Base-by-base conservation (phyloP, 2,113 vertebrate species). In the Danionella cerebrum region DNA sequence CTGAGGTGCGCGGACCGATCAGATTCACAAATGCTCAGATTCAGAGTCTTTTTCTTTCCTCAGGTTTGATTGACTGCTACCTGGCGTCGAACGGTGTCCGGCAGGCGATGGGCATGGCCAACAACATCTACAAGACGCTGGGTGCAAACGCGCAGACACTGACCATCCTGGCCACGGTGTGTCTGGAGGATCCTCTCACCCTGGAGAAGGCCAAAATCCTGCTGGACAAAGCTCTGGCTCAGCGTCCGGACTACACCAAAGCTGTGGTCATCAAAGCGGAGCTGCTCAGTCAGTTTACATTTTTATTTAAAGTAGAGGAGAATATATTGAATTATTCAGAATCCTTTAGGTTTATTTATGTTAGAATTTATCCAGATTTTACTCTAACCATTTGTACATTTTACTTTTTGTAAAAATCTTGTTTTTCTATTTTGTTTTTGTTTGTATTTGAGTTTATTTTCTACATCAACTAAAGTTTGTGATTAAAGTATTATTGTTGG, bases 191-290 rank as follows among this genome's bases (percentile, higher is more conserved):
- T 72, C 95, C 96, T 0, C 92, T 98, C 70, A 96, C 94, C 0
- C 95, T 98, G 70, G 95, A 98, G 76, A 99, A 98, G 67, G 96
- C 96, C 45, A 98, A 97, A 70, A 93, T 91, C 0, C 83, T 99
- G 66, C 71, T 99, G 84, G 96, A 99, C 78, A 98, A 95, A 85
- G 96, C 96, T 0, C 85, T 99, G 18, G 91, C 90, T 0, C 96
- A 98, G 81, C 92, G 94, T 60, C 96, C 96, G 0, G 94, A 98
- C 80, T 98, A 97, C 76, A 94, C 95, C 77, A 99, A 98, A 80
- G 96, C 96, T 4, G 96, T 99, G 55, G 94, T 99, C 21, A 99
- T 98, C 79, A 99, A 98, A 79, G 94, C 96, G 0, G 96, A 99
- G 25, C 86, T 99, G 7, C 93, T 98, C 59, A 97, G 96, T 99